Evolutionary conservation across 2,113 vertebrate genomes (phyloP), one percentile per base, ranked within the genome.

Genomic region (Crocuta crocuta): DNA sequence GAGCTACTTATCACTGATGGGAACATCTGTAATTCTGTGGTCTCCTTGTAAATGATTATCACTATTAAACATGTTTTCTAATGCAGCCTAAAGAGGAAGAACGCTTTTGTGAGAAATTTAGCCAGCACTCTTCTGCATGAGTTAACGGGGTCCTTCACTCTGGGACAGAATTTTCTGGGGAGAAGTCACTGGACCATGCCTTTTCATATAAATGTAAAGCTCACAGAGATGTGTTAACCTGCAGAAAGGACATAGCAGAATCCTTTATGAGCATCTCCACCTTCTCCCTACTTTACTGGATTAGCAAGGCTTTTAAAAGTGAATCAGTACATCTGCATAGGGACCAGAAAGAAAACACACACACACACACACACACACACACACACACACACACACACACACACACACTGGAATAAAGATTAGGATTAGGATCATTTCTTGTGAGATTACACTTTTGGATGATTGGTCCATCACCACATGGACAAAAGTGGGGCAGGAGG

Each of bases 31-130:
- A 94, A 89, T 74, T 97, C 53, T 50, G 11, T 78, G 12, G 12
- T 91, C 17, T 93, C 79, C 63, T 89, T 97, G 7, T 82, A 95
- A 92, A 91, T 93, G 58, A 73, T 86, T 86, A 73, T 66, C 45
- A 82, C 93, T 70, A 86, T 48, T 95, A 78, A 93, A 50, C 24
- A 31, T 71, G 12, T 71, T 95, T 95, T 89, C 7, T 73, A 66
- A 6, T 61, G 13, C 86, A 93, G 35, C 10, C 45, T 79, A 63
- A 95, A 71, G 7, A 91, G 7, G 13, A 19, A 61, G 35, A n/a
- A 85, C 31, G 2, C 39, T 93, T 79, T 45, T 65, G 58, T 33
- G 10, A 95, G 35, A 95, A 90, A 55, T 28, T 33, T 92, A 24
- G 4, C 17, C 24, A 39, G 6, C 4, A 43, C 1, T 76, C 74